These are phyloP conservation scores for Lepus timidus DNA, from an alignment of 2,113 vertebrate species.

Conservation along the genomic window DNA sequence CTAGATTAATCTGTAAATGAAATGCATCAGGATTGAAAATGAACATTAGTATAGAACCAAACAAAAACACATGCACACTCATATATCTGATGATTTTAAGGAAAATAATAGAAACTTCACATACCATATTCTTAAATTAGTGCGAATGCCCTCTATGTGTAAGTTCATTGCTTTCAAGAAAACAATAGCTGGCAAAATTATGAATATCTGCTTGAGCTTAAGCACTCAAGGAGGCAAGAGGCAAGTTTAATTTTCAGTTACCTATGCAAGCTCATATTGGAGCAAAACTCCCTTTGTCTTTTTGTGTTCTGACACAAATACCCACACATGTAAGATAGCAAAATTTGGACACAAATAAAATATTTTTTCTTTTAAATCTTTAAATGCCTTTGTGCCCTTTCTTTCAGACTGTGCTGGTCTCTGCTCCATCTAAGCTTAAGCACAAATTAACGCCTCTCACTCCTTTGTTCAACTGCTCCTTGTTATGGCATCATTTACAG, in stretches of 20 bases:
- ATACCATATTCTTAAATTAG: background rate
- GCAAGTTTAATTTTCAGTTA: background rate
- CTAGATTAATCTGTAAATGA: background rate
- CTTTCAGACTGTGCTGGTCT: background rate
- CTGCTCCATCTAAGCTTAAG: background rate
- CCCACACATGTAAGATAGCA: background rate
- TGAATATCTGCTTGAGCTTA: background rate
- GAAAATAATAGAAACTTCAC: background rate
- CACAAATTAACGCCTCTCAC: background rate
- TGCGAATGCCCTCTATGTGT: background rate
- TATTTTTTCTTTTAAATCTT: background rate
- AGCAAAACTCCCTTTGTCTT: background rate
- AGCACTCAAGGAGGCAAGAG: background rate
- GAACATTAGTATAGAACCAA: background rate
- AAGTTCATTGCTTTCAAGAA: slow-evolving; percentile 56
- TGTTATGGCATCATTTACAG: background rate
- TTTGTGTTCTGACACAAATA: background rate
- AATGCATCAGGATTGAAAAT: background rate
- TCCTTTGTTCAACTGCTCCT: background rate
- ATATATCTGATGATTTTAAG: background rate
- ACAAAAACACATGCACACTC: background rate
- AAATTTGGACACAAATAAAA: background rate
- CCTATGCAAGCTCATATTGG: background rate
- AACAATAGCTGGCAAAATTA: background rate
- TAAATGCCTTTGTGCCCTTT: background rate